Base-by-base conservation (phyloP, 2,113 vertebrate species). In the Willisornis vidua region DNA sequence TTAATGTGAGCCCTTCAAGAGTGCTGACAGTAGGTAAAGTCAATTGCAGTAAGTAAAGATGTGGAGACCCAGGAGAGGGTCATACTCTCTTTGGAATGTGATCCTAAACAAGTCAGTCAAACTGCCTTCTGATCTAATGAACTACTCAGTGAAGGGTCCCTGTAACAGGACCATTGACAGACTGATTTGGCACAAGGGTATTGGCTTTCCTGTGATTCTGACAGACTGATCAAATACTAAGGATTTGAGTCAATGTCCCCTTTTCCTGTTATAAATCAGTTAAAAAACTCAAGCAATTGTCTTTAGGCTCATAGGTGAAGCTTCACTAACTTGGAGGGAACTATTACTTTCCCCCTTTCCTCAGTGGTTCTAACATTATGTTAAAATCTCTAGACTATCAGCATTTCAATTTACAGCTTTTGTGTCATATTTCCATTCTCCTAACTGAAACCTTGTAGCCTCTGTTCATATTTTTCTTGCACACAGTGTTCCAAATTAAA, bases 1-100 rank as follows among this genome's bases (percentile, higher is more conserved):
- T 45, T n/a, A 33, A 28, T 45, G 3, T 0, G 7, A 81, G 22
- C 16, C 18, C 26, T 74, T 66, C 28, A 74, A n/a, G 28, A 43
- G 3, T 1, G 0, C 31, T 19, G 4, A 4, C 12, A 33, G 15
- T 24, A 35, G 22, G 14, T 16, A 35, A 59, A 59, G 22, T 19
- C 2, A 1, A 15, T n/a, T 37, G 12, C 10, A 82, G 28, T 7
- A 19, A 3, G 33, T 29, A 39, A 59, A 67, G 23, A 14, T n/a
- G 8, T 29, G 28, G 12, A n/a, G 4, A 52, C 26, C 11, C 14
- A 67, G 23, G 26, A 28, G 5, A 6, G 2, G 19, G 2, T 15
- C 4, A 51, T 43, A 43, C 52, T 45, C 19, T 66, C 7, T 65
- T 72, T 18, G 14, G 6, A 45, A 4, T 11, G 15, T 46, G 70